Evolutionary conservation across 2,797 vertebrate genomes (phyloP), one percentile per base, ranked within the genome.

Genomic region (Mus spretus): DNA sequence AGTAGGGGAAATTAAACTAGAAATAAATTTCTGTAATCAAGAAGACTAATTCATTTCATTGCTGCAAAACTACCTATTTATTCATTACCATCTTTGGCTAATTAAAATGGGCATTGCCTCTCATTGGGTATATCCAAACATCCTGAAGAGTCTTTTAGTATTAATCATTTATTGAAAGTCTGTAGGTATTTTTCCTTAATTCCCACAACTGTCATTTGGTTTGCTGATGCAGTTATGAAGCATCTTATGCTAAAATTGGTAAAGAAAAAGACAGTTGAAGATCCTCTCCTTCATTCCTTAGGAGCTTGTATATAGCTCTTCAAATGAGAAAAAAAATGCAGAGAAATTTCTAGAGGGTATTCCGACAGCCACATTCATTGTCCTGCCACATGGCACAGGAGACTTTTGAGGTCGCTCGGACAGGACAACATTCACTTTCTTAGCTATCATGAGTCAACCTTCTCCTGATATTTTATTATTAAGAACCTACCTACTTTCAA

Each of bases 161-260:
- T 57, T 47, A 79, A 40, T 47, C 72, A 53, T 96, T 93, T 84
- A 26, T 20, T 95, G 59, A 92, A 85, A 75, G 28, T 40, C 20
- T 82, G 0, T 70, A 63, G 10, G 59, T 8, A 14, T 17, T 55
- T 61, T 90, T 85, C 8, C 28, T 90, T 79, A 96, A 82, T 97
- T 95, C 57, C 84, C 57, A 82, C n/a, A 94, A 93, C 31, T 92
- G n/a, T 28, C 75, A 53, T 92, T 94, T 94, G 53, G 84, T 78
- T 96, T 95, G 37, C 59, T 91, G 91, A 94, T 74, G 93, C 72
- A 90, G 59, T 95, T 96, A 86, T 83, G 79, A 80, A 92, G 72
- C 92, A 5, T 88, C 67, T 83, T 67, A n/a, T 81, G 80, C 37
- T 88, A 82, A 97, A 28, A 11, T 22, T 82, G 44, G n/a, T 28